A percentile compares a stretch with the other conserved stretches of the same genome.
Evolutionary conservation across 2,797 vertebrate genomes (phyloP).

Genomic region (Lemur catta): DNA sequence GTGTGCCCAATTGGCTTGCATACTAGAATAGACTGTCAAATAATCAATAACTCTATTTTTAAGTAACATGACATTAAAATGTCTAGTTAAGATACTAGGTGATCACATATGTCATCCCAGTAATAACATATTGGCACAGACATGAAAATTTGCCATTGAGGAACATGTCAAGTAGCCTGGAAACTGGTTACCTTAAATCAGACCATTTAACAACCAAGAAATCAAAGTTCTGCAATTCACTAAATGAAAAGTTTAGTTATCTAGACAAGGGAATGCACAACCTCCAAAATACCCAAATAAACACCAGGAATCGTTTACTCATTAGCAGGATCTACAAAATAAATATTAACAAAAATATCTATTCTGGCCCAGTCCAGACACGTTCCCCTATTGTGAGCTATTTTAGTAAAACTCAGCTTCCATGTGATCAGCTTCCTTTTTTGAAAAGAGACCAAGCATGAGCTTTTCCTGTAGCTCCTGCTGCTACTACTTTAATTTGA

Average conservation of each 20-base stretch:
- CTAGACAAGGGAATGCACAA: not conserved
- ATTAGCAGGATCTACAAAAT: constrained; percentile 19
- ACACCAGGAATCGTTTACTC: not conserved
- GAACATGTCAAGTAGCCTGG: not conserved
- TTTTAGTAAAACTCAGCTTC: not conserved
- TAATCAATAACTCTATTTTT: not conserved
- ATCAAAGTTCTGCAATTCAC: not conserved
- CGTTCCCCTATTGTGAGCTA: not conserved
- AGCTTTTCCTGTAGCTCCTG: not conserved
- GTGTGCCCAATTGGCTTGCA: not conserved
- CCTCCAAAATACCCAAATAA: not conserved
- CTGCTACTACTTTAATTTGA: constrained; percentile 7
- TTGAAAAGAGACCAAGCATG: not conserved
- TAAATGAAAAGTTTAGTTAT: not conserved
- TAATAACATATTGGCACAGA: not conserved
- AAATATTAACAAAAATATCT: constrained; percentile 39
- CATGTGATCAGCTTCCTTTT: not conserved
- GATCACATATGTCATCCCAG: not conserved
- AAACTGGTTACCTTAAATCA: not conserved
- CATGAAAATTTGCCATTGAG: not conserved
- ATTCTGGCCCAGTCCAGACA: not conserved
- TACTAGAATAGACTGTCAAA: not conserved
- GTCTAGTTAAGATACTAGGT: not conserved
- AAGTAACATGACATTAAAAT: not conserved
- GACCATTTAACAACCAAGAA: not conserved